These are phyloP conservation scores for Lagodon rhomboides DNA, from an alignment of 2,797 vertebrate species.

Conservation along the genomic window DNA sequence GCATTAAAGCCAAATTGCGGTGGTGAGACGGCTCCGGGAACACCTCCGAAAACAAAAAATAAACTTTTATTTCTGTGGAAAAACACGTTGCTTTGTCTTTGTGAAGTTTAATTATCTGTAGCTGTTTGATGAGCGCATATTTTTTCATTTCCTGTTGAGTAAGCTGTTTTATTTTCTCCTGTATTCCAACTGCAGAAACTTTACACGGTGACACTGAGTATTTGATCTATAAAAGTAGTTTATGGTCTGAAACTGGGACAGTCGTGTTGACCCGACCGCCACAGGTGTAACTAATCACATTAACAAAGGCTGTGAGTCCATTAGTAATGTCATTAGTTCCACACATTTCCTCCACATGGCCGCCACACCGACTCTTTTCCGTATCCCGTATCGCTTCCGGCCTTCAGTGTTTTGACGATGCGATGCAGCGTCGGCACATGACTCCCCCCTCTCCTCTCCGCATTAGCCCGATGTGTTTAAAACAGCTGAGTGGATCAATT, in stretches of 20 bases:
- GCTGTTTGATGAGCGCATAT: background rate
- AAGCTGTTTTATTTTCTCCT: background rate
- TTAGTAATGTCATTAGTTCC: no score
- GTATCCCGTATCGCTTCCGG: background rate
- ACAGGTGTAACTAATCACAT: conserved; percentile 13
- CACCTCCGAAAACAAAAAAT: conserved; percentile 16
- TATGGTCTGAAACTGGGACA: background rate
- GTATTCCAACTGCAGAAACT: background rate
- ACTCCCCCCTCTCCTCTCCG: background rate
- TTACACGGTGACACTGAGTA: background rate
- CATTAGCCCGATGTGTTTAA: conserved; percentile 31
- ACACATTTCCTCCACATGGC: no score
- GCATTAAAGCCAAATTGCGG: conserved; percentile 26
- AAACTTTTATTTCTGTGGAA: conserved; percentile 1
- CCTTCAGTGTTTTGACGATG: background rate
- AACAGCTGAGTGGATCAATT: conserved; percentile 53
- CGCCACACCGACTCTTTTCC: background rate
- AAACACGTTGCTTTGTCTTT: background rate
- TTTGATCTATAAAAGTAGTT: background rate
- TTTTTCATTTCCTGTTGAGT: background rate
- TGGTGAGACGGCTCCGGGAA: conserved; percentile 1
- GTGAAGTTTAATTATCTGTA: background rate
- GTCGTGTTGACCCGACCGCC: conserved; percentile 4
- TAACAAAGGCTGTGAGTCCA: background rate
- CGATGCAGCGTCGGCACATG: conserved; percentile 11